Evolutionary conservation across 2,888 invertebrate species (phyloP).

Genomic region (Octonoba sinensis): DNA sequence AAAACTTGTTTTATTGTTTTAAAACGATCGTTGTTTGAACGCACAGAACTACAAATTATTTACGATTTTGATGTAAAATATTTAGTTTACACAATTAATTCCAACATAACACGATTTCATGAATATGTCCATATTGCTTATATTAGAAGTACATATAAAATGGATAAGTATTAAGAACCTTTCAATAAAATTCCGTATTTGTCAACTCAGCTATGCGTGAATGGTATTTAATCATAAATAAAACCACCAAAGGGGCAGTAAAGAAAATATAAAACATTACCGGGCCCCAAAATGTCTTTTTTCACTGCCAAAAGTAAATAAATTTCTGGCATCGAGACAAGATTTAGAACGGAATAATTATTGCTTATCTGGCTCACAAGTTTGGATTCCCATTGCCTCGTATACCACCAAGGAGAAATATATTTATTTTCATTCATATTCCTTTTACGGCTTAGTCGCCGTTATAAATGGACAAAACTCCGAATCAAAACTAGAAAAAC

Average conservation of each 20-base stretch:
- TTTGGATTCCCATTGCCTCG: not conserved
- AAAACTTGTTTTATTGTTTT: too few species aligned
- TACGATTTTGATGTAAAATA: too few species aligned
- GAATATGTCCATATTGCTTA: too few species aligned
- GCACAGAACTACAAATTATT: too few species aligned
- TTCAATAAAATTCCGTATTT: too few species aligned
- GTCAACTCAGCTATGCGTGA: conserved; percentile 18
- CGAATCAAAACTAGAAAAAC: not conserved
- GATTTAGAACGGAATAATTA: conserved; percentile 53
- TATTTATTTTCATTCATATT: conserved; percentile 54
- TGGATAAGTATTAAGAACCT: too few species aligned
- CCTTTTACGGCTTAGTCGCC: conserved; percentile 43
- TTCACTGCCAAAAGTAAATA: conserved; percentile 13
- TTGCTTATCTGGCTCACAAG: conserved; percentile 41
- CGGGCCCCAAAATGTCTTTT: conserved; percentile 19
- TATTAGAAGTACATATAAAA: too few species aligned
- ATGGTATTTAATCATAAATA: not conserved
- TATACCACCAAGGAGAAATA: conserved; percentile 1
- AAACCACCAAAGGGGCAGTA: conserved; percentile 11
- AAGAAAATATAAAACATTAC: conserved; percentile 25
- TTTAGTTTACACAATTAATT: too few species aligned
- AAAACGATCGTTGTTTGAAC: too few species aligned
- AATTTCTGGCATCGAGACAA: conserved; percentile 44
- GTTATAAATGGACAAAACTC: conserved; percentile 45
- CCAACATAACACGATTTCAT: too few species aligned